These are phyloP conservation scores for Meta bourneti DNA, from an alignment of 2,888 invertebrate species.

Conservation along the genomic window DNA sequence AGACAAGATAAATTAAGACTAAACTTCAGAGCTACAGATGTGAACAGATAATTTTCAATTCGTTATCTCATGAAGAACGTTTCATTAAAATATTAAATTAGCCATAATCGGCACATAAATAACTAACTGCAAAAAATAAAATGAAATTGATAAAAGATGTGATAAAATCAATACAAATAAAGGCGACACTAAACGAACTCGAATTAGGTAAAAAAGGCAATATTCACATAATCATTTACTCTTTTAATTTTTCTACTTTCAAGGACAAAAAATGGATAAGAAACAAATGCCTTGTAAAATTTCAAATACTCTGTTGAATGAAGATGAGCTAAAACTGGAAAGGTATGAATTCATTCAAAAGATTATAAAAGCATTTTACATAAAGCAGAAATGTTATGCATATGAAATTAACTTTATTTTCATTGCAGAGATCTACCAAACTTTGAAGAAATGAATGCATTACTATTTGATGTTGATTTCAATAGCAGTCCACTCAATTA, in stretches of 20 bases:
- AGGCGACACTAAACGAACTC: too few species aligned
- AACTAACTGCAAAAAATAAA: too few species aligned
- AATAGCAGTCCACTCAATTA: slow-evolving; percentile 3
- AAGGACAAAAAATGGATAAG: background rate
- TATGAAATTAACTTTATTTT: background rate
- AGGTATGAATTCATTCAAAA: background rate
- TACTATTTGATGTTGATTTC: slow-evolving; percentile 56
- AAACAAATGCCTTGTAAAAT: background rate
- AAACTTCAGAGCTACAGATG: too few species aligned
- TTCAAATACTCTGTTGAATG: background rate
- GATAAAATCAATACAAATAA: too few species aligned
- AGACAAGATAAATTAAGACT: too few species aligned
- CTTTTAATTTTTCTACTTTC: background rate
- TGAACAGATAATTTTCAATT: too few species aligned
- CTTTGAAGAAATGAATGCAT: slow-evolving; percentile 21
- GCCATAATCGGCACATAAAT: too few species aligned
- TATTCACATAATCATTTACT: too few species aligned
- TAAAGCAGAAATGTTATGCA: background rate
- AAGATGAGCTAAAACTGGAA: background rate
- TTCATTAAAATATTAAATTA: too few species aligned
- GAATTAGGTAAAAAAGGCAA: too few species aligned
- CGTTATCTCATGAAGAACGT: too few species aligned
- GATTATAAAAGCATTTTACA: background rate
- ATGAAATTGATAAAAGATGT: too few species aligned
- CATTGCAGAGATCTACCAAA: slow-evolving; percentile 15